Evolutionary conservation across 2,888 invertebrate species (phyloP).

Genomic region (Parnassius smintheus): DNA sequence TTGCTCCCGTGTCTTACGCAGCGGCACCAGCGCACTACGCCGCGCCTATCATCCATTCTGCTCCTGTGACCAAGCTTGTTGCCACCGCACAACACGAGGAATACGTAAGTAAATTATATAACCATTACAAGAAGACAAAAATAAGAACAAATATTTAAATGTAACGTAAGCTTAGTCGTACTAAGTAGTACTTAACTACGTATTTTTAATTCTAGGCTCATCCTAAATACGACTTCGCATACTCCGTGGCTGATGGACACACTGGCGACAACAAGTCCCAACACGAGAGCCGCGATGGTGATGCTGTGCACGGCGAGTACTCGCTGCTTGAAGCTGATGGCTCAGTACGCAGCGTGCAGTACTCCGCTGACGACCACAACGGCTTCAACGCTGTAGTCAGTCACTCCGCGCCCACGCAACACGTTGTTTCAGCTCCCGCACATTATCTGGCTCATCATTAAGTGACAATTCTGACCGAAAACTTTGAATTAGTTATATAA

Average conservation of each 20-base stretch:
- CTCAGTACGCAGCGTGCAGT: slow-evolving; percentile 70
- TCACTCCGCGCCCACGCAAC: slow-evolving; percentile 35
- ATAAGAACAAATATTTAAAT: not conserved
- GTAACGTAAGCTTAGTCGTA: too few species aligned
- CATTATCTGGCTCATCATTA: slow-evolving; percentile 30
- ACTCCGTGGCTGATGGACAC: slow-evolving; percentile 77
- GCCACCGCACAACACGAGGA: slow-evolving; percentile 39
- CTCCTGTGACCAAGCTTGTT: slow-evolving; percentile 41
- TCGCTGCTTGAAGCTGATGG: slow-evolving; percentile 69
- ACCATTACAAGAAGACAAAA: too few species aligned
- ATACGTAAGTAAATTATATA: slow-evolving; percentile 5
- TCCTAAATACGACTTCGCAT: slow-evolving; percentile 78
- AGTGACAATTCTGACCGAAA: not conserved
- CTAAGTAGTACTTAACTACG: too few species aligned
- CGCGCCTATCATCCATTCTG: slow-evolving; percentile 40
- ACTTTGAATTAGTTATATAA: too few species aligned
- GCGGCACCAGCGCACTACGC: slow-evolving; percentile 39
- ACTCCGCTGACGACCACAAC: slow-evolving; percentile 67
- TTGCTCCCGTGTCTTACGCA: slow-evolving; percentile 42
- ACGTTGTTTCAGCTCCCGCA: slow-evolving; percentile 30
- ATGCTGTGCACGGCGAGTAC: slow-evolving; percentile 79
- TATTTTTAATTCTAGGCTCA: slow-evolving; percentile 50
- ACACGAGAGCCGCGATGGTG: slow-evolving; percentile 78
- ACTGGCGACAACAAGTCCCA: slow-evolving; percentile 82
- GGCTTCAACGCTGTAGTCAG: slow-evolving; percentile 51